Conservation (phyloP, 2,797 vertebrate genomes). For the Platalea minor region DNA sequence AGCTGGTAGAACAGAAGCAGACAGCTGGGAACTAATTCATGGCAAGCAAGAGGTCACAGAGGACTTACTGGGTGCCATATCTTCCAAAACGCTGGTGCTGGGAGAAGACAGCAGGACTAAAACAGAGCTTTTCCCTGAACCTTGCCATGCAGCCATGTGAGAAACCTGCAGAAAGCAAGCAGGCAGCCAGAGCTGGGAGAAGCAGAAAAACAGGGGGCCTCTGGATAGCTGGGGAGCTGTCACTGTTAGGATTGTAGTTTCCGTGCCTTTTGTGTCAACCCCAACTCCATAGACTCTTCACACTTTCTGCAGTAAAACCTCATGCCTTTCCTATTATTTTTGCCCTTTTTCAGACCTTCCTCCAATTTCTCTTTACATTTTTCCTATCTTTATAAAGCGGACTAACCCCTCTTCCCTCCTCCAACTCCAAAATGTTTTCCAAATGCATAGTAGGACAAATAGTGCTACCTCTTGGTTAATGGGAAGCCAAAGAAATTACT, state of each 20-base stretch:
- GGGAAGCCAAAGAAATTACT: neutral
- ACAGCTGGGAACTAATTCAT: constrained; percentile 29
- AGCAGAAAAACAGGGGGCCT: neutral
- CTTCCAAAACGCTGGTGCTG: neutral
- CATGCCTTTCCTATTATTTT: neutral
- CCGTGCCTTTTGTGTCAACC: neutral
- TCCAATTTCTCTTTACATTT: neutral
- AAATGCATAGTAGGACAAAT: neutral
- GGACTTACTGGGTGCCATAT: neutral
- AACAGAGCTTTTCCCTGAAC: neutral
- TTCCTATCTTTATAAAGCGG: neutral
- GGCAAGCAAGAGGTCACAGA: constrained; percentile 1
- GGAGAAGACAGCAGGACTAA: neutral
- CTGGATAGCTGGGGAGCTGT: neutral
- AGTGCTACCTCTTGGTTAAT: neutral
- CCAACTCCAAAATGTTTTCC: neutral
- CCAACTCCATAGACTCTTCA: neutral
- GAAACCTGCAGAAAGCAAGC: neutral
- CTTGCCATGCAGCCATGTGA: neutral
- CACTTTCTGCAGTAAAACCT: neutral
- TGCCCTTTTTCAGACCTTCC: neutral
- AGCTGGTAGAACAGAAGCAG: constrained; percentile 52
- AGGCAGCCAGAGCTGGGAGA: neutral
- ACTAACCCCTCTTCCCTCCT: neutral
- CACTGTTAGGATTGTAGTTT: neutral